These are phyloP conservation scores for Melolontha melolontha DNA, from an alignment of 2,888 invertebrate genomes.

Conservation along the genomic window DNA sequence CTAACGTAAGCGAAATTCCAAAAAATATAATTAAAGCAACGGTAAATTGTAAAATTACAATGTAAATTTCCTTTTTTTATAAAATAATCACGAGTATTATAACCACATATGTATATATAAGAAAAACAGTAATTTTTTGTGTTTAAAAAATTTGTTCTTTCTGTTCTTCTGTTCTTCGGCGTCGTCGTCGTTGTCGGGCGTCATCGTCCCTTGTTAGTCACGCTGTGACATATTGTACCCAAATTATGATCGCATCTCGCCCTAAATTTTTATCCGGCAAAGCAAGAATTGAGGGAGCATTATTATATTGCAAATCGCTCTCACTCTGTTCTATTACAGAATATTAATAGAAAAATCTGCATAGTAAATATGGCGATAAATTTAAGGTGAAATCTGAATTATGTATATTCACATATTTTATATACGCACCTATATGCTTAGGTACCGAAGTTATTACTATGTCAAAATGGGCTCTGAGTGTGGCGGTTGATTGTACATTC, in stretches of 20 bases:
- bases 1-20: too few relatives aligned
- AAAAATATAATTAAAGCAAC: too few relatives aligned
- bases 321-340: neutral
- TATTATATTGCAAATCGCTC: slow-evolving; percentile 3
- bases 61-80: too few relatives aligned
- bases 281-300: slow-evolving; percentile 1
- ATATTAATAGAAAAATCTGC: slow-evolving; percentile 46
- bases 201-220: slow-evolving; percentile 50
- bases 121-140: too few relatives aligned
- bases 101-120: too few relatives aligned
- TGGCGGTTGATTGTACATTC: slow-evolving; percentile 55
- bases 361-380: slow-evolving; percentile 25
- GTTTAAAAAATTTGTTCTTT: slow-evolving; percentile 1
- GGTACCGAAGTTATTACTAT: neutral
- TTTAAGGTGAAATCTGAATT: neutral
- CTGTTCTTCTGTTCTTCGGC: too few relatives aligned
- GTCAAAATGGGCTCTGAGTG: neutral
- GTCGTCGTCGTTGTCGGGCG: neutral
- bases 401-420: neutral
- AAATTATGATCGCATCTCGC: slow-evolving; percentile 48
- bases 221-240: slow-evolving; percentile 51
- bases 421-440: too few relatives aligned
- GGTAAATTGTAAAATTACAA: too few relatives aligned
- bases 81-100: too few relatives aligned
- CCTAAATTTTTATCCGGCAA: slow-evolving; percentile 29